Percentiles rank a stretch among this genome's conserved stretches.
Evolutionary conservation across 1,140 invertebrate genomes (phyloP).

Genomic region (Lucilia sericata): DNA sequence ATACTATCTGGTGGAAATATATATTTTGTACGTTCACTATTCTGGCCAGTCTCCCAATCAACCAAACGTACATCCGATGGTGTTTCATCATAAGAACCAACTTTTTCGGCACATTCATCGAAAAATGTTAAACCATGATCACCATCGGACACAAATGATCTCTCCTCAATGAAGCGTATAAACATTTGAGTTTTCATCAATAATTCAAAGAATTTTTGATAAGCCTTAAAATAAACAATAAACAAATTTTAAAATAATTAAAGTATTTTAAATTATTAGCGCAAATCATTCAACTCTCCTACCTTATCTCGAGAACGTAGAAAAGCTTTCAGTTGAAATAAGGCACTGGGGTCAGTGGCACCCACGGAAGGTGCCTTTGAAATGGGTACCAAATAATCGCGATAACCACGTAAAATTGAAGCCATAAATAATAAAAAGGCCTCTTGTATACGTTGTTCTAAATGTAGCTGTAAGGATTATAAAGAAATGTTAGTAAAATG

Average conservation of each 20-base stretch:
- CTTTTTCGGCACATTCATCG: conserved; percentile 92
- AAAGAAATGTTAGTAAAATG: background rate
- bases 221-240: conserved; percentile 74
- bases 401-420: conserved; percentile 91
- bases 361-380: conserved; percentile 93
- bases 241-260: background rate
- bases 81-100: conserved; percentile 74
- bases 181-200: conserved; percentile 97
- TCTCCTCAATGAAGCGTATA: conserved; percentile 97
- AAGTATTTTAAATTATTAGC: conserved; percentile 24
- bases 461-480: conserved; percentile 70
- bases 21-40: conserved; percentile 92
- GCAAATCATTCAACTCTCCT: conserved; percentile 36
- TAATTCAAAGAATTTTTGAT: conserved; percentile 91
- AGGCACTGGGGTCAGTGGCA: conserved; percentile 92
- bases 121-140: conserved; percentile 96
- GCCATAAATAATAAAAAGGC: conserved; percentile 98
- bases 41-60: conserved; percentile 75
- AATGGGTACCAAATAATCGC: conserved; percentile 91
- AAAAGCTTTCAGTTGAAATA: conserved; percentile 94
- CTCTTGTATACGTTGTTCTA: conserved; percentile 96
- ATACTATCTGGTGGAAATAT: conserved; percentile 90
- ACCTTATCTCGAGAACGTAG: conserved; percentile 73
- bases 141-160: conserved; percentile 97
- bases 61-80: conserved; percentile 74